Evolutionary conservation across 2,113 vertebrate genomes (phyloP).

Genomic region (Alethe diademata): DNA sequence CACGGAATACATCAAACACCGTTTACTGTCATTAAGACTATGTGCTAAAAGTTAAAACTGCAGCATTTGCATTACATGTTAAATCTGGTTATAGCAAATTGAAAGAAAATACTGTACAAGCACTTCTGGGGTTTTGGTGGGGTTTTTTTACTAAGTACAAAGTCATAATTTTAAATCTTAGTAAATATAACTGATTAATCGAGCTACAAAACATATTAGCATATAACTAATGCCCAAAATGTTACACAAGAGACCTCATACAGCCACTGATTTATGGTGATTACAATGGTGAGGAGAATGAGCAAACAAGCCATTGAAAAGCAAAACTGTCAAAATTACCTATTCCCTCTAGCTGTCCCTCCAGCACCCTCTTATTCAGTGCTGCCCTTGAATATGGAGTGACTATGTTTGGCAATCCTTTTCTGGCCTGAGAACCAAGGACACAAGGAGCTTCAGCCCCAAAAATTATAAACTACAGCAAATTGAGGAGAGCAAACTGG

Average conservation of each 20-base stretch:
- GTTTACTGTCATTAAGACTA: neutral
- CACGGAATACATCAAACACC: neutral
- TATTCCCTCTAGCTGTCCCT: neutral
- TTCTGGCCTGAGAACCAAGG: no score
- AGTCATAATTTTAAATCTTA: conserved; percentile 16
- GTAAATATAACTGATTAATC: neutral
- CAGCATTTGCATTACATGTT: neutral
- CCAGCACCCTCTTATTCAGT: rapidly evolving
- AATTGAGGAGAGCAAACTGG: no score
- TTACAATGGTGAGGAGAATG: neutral
- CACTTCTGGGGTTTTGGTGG: neutral
- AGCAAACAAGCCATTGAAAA: neutral
- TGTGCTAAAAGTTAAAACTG: neutral
- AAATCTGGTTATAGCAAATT: neutral
- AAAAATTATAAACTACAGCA: no score
- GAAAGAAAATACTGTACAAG: neutral
- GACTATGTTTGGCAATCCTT: neutral
- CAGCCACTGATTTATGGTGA: conserved; percentile 1
- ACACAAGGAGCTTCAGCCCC: no score
- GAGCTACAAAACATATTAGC: neutral
- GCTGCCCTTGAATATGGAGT: neutral
- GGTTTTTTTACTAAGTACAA: neutral
- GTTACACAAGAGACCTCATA: neutral
- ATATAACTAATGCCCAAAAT: neutral
- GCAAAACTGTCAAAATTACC: neutral